phyloP scores from a whole-genome alignment of 2,888 invertebrate species.

The Erynnis tages region DNA sequence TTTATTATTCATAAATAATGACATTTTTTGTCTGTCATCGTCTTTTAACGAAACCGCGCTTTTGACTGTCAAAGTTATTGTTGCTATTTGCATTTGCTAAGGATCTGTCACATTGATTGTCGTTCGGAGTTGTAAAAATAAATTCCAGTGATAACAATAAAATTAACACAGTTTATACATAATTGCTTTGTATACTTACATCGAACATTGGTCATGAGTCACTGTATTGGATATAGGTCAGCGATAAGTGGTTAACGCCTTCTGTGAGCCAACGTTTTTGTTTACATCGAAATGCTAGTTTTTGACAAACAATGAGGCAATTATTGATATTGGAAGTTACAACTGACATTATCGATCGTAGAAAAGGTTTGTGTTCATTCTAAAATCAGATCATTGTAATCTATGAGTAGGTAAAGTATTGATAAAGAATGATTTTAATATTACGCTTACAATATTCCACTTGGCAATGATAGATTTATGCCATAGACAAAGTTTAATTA shows the following conservation, averaged over 20 bases:
- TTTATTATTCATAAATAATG: background rate
- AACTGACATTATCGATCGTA: conserved; percentile 24
- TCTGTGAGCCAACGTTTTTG: background rate
- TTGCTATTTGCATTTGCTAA: background rate
- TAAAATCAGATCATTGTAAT: background rate
- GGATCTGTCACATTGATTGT: conserved; percentile 15
- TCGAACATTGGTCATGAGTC: conserved; percentile 3
- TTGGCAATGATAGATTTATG: no score
- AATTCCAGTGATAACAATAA: conserved; percentile 12
- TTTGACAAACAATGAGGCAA: background rate
- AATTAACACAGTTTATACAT: background rate
- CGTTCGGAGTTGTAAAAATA: conserved; percentile 15
- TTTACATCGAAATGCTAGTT: background rate
- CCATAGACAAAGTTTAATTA: no score
- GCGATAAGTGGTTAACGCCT: conserved; percentile 16
- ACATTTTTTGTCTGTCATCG: conserved; percentile 16
- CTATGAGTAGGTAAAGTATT: no score
- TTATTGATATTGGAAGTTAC: background rate
- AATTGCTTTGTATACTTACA: background rate
- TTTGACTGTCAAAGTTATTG: conserved; percentile 13
- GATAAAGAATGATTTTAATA: no score
- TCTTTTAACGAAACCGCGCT: conserved; percentile 4
- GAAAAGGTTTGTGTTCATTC: conserved; percentile 31
- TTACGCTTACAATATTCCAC: no score
- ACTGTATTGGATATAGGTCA: conserved; percentile 14